A percentile compares a stretch with the other conserved stretches of the same genome.
phyloP scores from a whole-genome alignment of 2,797 vertebrate genomes.

The Enteromius trimaculatus region DNA sequence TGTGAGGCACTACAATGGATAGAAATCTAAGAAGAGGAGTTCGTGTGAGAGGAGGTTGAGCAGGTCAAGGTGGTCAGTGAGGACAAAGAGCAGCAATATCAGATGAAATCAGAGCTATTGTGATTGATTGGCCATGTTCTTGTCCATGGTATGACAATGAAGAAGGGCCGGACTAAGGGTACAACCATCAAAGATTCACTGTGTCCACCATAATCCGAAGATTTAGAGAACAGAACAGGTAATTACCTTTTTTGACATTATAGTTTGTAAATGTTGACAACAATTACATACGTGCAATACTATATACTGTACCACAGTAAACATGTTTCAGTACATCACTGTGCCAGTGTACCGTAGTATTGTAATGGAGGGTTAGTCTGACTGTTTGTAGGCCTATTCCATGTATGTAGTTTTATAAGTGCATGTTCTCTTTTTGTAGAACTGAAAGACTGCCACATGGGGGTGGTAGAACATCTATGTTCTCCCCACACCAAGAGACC shows the following conservation, averaged over 20 bases:
- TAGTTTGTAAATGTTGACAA: constrained; percentile 3
- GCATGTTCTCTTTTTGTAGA: constrained; percentile 35
- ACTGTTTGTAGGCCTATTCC: constrained; percentile 9
- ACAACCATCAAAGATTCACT: neutral
- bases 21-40: too few species aligned
- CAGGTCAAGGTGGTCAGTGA: too few species aligned
- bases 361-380: constrained; percentile 19
- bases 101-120: too few species aligned
- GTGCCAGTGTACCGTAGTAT: constrained; percentile 14
- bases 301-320: neutral
- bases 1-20: too few species aligned
- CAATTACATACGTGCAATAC: neutral
- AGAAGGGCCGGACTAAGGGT: neutral
- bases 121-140: too few species aligned
- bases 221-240: neutral
- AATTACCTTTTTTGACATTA: neutral
- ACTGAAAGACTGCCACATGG: constrained; percentile 1
- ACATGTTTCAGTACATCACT: constrained; percentile 21
- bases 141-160: too few species aligned
- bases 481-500: constrained; percentile 34
- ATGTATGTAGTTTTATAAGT: neutral
- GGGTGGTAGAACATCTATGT: constrained; percentile 39
- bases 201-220: neutral
- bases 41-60: too few species aligned
- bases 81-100: too few species aligned